phyloP scores from a whole-genome alignment of 1,140 invertebrate species.

The Macrosteles quadrilineatus region DNA sequence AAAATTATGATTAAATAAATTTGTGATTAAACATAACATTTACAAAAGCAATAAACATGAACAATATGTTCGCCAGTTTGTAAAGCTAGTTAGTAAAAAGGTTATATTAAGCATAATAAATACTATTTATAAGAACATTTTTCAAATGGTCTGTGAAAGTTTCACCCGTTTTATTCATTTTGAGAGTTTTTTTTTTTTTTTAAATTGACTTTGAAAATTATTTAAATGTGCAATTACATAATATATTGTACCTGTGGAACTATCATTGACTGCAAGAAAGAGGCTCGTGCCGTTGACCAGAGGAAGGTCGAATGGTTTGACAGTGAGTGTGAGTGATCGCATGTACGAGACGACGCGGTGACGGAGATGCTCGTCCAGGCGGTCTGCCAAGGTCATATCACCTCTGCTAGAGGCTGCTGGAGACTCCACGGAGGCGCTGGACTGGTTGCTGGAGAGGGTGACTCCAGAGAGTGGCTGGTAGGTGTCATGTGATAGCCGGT shows the following conservation, averaged over 20 bases:
- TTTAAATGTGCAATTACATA: too few relatives aligned
- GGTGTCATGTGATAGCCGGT: conserved; percentile 66
- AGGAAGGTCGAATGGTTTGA: conserved; percentile 56
- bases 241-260: not conserved
- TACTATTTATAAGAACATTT: too few relatives aligned
- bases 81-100: too few relatives aligned
- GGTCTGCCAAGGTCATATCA: not conserved
- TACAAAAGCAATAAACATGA: too few relatives aligned
- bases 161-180: too few relatives aligned
- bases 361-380: conserved; percentile 36
- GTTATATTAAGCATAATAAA: too few relatives aligned
- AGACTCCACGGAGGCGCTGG: not conserved
- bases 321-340: conserved; percentile 69
- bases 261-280: not conserved
- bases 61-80: too few relatives aligned
- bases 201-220: too few relatives aligned
- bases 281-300: conserved; percentile 2
- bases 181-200: too few relatives aligned
- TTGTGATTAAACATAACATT: too few relatives aligned
- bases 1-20: too few relatives aligned
- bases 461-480: conserved; percentile 56
- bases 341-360: conserved; percentile 62
- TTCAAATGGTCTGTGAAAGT: too few relatives aligned
- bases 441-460: conserved; percentile 17
- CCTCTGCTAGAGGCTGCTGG: not conserved